Percentiles rank a stretch among this genome's conserved stretches.
phyloP scores from a whole-genome alignment of 2,888 invertebrate genomes.

The Rhamphomyia laevipes region DNA sequence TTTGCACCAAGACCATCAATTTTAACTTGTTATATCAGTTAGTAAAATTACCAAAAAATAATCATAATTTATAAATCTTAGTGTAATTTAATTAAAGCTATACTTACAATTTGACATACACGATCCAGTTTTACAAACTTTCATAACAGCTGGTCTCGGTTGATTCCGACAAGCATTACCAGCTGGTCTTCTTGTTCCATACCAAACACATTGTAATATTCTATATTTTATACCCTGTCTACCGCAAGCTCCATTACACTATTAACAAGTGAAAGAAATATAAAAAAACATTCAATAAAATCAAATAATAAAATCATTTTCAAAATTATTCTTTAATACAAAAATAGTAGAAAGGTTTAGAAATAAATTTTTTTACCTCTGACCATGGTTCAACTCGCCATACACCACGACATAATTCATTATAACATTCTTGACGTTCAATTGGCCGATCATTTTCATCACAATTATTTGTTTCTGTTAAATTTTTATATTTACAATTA shows the following conservation, averaged over 20 bases:
- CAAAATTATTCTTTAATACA: not conserved
- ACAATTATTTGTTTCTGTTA: slow-evolving; percentile 40
- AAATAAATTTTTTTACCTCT: slow-evolving; percentile 50
- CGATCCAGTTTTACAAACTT: slow-evolving; percentile 59
- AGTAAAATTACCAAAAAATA: too few species aligned
- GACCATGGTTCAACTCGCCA: slow-evolving; percentile 93
- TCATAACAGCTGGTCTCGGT: slow-evolving; percentile 63
- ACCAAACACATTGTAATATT: slow-evolving; percentile 88
- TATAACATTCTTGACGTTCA: slow-evolving; percentile 67
- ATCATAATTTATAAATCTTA: too few species aligned
- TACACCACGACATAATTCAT: slow-evolving; percentile 71
- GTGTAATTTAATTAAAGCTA: too few species aligned
- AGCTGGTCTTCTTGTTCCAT: slow-evolving; percentile 67
- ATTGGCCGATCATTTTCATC: slow-evolving; percentile 61
- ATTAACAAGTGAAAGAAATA: slow-evolving; percentile 19
- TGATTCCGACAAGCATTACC: slow-evolving; percentile 74
- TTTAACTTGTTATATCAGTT: too few species aligned
- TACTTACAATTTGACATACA: slow-evolving; percentile 47
- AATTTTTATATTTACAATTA: slow-evolving; percentile 40
- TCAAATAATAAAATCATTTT: not conserved
- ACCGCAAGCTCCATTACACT: slow-evolving; percentile 82
- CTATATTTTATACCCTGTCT: slow-evolving; percentile 76
- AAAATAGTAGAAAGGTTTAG: slow-evolving; percentile 5
- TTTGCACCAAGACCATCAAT: too few species aligned
- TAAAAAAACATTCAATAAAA: slow-evolving; percentile 3